phyloP scores from a whole-genome alignment of 2,888 invertebrate species.

The Mythimna loreyi region DNA sequence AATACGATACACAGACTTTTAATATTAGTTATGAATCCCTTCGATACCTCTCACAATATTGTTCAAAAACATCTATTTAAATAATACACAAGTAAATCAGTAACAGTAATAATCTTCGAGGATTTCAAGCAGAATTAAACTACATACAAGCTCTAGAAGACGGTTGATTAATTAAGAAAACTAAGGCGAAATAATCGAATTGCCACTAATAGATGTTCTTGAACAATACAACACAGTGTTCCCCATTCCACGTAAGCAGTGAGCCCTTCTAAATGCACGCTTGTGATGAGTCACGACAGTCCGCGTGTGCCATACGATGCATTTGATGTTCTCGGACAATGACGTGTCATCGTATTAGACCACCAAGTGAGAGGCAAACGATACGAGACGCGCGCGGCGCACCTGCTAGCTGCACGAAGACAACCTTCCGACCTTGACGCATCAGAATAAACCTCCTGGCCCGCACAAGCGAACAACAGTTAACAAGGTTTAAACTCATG shows the following conservation, averaged over 20 bases:
- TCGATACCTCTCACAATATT: conserved; percentile 72
- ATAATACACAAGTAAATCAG: not conserved
- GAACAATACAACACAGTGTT: conserved; percentile 76
- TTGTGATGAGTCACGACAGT: conserved; percentile 78
- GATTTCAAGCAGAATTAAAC: too few relatives aligned
- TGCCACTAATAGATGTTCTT: conserved; percentile 76
- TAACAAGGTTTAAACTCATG: conserved; percentile 43
- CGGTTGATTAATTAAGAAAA: not conserved
- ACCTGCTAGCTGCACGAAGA: conserved; percentile 62
- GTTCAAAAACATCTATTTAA: conserved; percentile 78
- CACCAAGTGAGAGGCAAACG: conserved; percentile 89
- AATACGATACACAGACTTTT: conserved; percentile 78
- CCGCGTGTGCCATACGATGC: conserved; percentile 84
- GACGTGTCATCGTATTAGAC: conserved; percentile 78
- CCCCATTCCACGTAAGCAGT: conserved; percentile 88
- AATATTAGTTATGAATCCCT: conserved; percentile 67
- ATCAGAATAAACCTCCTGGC: conserved; percentile 54
- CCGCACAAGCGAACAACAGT: conserved; percentile 26
- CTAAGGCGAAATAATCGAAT: too few relatives aligned
- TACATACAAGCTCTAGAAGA: not conserved
- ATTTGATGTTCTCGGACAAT: conserved; percentile 78
- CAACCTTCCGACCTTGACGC: conserved; percentile 39
- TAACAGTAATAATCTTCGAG: too few relatives aligned
- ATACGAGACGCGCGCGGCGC: conserved; percentile 81
- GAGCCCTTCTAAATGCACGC: conserved; percentile 86